A percentile compares a stretch with the other conserved stretches of the same genome.
These are phyloP conservation scores for Octodon degus DNA, from an alignment of 2,113 vertebrate species.

Conservation along the genomic window DNA sequence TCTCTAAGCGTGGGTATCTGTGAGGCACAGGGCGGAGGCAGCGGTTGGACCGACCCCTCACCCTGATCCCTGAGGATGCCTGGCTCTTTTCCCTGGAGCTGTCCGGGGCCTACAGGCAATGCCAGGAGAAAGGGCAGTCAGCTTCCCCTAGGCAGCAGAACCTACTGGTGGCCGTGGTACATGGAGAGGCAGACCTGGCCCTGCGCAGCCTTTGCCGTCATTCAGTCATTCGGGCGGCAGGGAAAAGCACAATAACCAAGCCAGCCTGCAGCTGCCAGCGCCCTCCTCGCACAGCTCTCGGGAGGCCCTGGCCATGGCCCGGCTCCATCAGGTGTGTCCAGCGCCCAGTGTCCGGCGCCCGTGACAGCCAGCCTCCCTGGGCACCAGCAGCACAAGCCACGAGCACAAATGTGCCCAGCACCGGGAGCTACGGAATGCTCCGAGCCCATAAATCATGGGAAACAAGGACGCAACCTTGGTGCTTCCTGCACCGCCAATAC, in stretches of 20 bases:
- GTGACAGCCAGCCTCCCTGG: neutral
- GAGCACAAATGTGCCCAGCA: rapidly evolving
- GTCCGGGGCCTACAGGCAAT: rapidly evolving
- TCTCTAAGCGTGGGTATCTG: rapidly evolving
- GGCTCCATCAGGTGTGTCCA: neutral
- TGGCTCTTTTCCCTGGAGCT: neutral
- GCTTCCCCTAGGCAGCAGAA: neutral
- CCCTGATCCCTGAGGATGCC: no score
- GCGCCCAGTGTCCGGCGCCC: rapidly evolving
- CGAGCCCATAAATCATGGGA: conserved; percentile 76
- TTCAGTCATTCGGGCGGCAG: neutral
- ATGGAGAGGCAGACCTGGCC: neutral
- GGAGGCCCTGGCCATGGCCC: rapidly evolving
- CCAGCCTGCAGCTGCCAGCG: neutral
- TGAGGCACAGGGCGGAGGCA: rapidly evolving
- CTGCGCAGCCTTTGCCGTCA: rapidly evolving
- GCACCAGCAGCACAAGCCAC: neutral
- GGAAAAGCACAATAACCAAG: no score
- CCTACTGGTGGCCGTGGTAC: rapidly evolving
- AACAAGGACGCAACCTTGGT: conserved; percentile 84
- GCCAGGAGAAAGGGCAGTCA: rapidly evolving
- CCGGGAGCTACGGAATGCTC: neutral
- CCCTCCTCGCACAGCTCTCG: neutral
- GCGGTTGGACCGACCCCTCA: rapidly evolving
- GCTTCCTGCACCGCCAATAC: conserved; percentile 66